Conservation (phyloP, 1,140 invertebrate genomes). For the Calephelis virginiensis region DNA sequence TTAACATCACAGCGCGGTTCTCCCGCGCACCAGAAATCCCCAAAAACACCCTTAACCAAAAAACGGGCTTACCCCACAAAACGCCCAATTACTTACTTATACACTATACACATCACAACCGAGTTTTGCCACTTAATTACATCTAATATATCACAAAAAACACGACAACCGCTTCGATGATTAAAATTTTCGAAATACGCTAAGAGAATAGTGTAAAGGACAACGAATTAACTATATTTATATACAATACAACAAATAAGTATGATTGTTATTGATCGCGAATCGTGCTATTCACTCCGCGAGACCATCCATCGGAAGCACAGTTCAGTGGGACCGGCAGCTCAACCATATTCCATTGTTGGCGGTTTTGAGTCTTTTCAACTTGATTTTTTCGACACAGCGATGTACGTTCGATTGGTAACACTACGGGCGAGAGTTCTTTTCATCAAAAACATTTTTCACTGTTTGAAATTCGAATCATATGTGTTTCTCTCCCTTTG, state of each 20-base stretch:
- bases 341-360: slow-evolving; percentile 78
- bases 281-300: slow-evolving; percentile 48
- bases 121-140: slow-evolving; percentile 73
- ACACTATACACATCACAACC: slow-evolving; percentile 77
- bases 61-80: not conserved
- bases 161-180: slow-evolving; percentile 77
- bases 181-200: slow-evolving; percentile 65
- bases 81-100: slow-evolving; percentile 43
- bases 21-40: slow-evolving; percentile 35
- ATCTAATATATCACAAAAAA: slow-evolving; percentile 72
- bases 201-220: slow-evolving; percentile 57
- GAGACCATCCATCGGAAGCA: slow-evolving; percentile 54
- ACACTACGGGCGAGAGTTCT: slow-evolving; percentile 50
- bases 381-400: slow-evolving; percentile 52
- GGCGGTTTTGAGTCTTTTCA: slow-evolving; percentile 58
- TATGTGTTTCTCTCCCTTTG: slow-evolving; percentile 39
- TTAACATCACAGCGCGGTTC: slow-evolving; percentile 54
- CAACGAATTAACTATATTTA: slow-evolving; percentile 58
- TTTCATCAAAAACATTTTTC: slow-evolving; percentile 75
- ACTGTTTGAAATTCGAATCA: slow-evolving; percentile 52
- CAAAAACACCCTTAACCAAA: slow-evolving; percentile 7
- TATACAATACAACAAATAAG: slow-evolving; percentile 56
- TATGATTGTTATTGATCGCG: slow-evolving; percentile 24
- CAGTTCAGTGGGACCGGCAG: slow-evolving; percentile 45
- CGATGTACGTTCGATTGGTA: slow-evolving; percentile 58